These are phyloP conservation scores for Amazona guildingii DNA, from an alignment of 2,113 vertebrate species.

Conservation along the genomic window DNA sequence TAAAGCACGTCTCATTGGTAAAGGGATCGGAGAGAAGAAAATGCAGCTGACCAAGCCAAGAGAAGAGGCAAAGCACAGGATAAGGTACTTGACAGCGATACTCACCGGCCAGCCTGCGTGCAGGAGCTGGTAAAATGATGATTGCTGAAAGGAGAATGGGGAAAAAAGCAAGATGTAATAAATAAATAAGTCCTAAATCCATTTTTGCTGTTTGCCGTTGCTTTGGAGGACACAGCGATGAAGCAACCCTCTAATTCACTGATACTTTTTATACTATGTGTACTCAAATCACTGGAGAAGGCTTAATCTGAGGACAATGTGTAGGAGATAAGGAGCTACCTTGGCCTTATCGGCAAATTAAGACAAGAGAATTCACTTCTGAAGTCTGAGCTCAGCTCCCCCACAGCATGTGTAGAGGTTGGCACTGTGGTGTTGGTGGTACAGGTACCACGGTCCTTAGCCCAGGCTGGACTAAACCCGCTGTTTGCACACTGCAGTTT, in stretches of 20 bases:
- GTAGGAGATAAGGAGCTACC: not conserved
- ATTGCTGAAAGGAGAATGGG: constrained; percentile 74
- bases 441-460: not conserved
- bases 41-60: not conserved
- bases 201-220: not conserved
- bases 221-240: not conserved
- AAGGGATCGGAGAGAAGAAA: not conserved
- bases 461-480: not conserved
- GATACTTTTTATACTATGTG: not conserved
- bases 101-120: constrained; percentile 87
- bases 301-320: not conserved
- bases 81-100: not conserved
- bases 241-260: not conserved
- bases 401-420: too few species aligned
- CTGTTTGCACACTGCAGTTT: not conserved
- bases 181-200: not conserved
- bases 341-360: not conserved
- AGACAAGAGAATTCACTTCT: not conserved
- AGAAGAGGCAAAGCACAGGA: accelerated
- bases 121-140: constrained; percentile 85
- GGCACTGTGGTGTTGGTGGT: accelerated
- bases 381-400: not conserved
- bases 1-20: not conserved
- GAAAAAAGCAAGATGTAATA: not conserved
- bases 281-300: not conserved